phyloP scores from a whole-genome alignment of 2,113 vertebrate genomes.

The Catharus fuscescens region DNA sequence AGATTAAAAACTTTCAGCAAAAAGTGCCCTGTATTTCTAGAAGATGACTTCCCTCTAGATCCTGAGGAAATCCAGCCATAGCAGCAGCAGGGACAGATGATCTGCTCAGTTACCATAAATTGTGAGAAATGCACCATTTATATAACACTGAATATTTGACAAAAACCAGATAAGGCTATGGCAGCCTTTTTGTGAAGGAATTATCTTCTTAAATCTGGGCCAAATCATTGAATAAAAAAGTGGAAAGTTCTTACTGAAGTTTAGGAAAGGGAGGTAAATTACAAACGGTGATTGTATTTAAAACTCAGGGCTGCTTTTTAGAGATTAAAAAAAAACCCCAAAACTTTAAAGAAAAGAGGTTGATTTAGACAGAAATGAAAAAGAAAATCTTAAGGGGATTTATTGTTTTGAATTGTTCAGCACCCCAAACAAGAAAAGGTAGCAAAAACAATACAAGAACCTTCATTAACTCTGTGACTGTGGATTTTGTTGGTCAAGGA shows the following conservation, averaged over 20 bases:
- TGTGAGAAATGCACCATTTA: not conserved
- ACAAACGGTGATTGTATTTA: not conserved
- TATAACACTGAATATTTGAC: not conserved
- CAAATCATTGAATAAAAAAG: not conserved
- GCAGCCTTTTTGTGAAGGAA: not conserved
- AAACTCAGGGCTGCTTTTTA: not conserved
- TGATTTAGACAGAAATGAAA: not conserved
- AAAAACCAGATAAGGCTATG: not conserved
- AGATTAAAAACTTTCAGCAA: not conserved
- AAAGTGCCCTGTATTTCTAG: not conserved
- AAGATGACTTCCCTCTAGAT: not conserved
- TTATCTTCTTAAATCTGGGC: not conserved
- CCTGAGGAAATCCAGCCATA: not conserved
- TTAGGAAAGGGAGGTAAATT: not conserved
- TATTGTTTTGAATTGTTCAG: not conserved
- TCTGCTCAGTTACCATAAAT: not conserved
- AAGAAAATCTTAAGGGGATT: not conserved
- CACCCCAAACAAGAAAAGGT: not conserved
- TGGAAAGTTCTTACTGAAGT: not conserved
- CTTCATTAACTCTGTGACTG: not conserved
- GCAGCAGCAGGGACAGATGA: not conserved
- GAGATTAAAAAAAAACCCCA: not conserved
- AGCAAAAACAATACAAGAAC: not conserved
- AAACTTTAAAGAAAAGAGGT: not conserved
- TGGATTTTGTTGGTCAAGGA: not conserved